These are phyloP conservation scores for Idaea straminata DNA, from an alignment of 2,888 invertebrate genomes.

Conservation along the genomic window DNA sequence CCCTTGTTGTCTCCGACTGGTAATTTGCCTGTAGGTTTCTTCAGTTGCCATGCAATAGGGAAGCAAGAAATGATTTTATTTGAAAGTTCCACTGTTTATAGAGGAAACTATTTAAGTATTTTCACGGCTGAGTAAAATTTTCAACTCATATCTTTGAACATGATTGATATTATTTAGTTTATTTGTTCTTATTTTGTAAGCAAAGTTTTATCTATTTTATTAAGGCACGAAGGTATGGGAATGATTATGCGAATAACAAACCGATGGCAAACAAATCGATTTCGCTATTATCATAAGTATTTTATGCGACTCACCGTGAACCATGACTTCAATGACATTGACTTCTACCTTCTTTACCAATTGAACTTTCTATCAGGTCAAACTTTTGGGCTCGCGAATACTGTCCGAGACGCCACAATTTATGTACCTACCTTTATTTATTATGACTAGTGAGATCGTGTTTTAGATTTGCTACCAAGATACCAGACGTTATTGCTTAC, in stretches of 20 bases:
- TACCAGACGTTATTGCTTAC: no score
- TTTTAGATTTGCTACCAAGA: no score
- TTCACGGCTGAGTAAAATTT: no score
- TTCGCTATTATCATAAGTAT: constrained; percentile 13
- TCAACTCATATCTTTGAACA: no score
- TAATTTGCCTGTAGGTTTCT: constrained; percentile 49
- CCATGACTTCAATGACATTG: background rate
- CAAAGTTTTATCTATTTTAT: no score
- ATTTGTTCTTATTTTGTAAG: no score
- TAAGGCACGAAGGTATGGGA: background rate
- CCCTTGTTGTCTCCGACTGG: constrained; percentile 47
- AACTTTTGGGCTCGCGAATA: background rate
- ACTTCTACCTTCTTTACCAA: background rate
- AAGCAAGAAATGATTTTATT: background rate
- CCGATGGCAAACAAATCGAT: constrained; percentile 15
- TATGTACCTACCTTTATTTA: no score
- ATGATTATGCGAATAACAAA: constrained; percentile 4
- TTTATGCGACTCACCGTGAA: background rate
- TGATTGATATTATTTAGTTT: no score
- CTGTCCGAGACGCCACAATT: no score
- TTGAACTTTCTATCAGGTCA: background rate
- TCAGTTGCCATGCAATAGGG: background rate
- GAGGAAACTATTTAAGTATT: no score
- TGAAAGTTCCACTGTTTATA: no score
- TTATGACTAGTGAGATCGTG: no score